phyloP scores from a whole-genome alignment of 2,113 vertebrate species.

The Anguilla japonica region DNA sequence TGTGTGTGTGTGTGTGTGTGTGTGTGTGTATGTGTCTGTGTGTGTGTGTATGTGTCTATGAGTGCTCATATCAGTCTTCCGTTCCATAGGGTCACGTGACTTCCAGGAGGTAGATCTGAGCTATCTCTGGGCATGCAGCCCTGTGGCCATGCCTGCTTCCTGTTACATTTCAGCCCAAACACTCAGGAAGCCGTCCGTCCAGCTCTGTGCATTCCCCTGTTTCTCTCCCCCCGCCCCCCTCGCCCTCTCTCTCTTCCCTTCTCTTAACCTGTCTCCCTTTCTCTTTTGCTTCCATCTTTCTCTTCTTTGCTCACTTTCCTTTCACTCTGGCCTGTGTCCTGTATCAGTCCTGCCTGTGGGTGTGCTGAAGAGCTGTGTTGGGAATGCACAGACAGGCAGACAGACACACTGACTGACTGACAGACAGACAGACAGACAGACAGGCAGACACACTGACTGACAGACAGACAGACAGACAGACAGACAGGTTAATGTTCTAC shows the following conservation, averaged over 20 bases:
- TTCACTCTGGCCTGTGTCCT: background rate
- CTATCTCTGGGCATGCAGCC: background rate
- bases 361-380: no score
- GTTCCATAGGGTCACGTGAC: background rate
- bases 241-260: no score
- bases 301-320: no score
- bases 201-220: background rate
- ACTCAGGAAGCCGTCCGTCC: background rate
- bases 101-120: background rate
- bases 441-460: no score
- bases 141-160: background rate
- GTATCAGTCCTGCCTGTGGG: no score
- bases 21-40: background rate
- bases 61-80: background rate
- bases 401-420: no score
- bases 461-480: no score
- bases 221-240: background rate
- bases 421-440: no score
- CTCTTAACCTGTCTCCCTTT: background rate
- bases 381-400: no score
- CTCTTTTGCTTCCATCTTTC: background rate
- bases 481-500: no score
- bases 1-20: background rate
- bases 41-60: slow-evolving; percentile 11
- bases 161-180: background rate